A percentile compares a stretch with the other conserved stretches of the same genome.
Evolutionary conservation across 2,797 vertebrate genomes (phyloP).

Genomic region (Xiphorhynchus erythropygius): DNA sequence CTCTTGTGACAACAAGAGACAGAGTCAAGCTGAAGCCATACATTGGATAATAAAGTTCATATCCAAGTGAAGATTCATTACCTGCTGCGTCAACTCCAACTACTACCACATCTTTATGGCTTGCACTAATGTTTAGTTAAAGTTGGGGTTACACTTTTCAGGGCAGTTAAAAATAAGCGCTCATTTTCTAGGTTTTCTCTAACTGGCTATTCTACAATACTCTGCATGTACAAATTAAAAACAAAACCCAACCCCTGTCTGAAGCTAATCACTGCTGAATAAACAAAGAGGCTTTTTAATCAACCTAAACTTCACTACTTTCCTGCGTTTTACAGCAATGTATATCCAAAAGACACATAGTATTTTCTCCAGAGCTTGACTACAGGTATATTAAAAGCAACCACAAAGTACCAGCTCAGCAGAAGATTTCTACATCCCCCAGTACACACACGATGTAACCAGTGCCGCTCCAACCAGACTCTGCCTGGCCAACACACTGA

Average conservation of each 20-base stretch:
- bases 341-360: not conserved
- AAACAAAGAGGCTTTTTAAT: conserved; percentile 57
- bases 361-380: not conserved
- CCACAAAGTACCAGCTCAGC: not conserved
- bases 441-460: not conserved
- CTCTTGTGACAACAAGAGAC: conserved; percentile 71
- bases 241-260: conserved; percentile 25
- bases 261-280: conserved; percentile 56
- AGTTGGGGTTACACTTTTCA: conserved; percentile 46
- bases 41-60: conserved; percentile 63
- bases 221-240: conserved; percentile 23
- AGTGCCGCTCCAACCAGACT: not conserved
- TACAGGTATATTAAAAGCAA: not conserved
- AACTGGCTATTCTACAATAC: conserved; percentile 9
- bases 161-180: not conserved
- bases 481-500: not conserved
- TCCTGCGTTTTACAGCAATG: not conserved
- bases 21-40: conserved; percentile 54
- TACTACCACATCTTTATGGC: conserved; percentile 23
- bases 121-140: conserved; percentile 18
- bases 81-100: conserved; percentile 35
- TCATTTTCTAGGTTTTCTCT: conserved; percentile 19
- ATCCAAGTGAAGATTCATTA: conserved; percentile 63
- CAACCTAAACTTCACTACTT: conserved; percentile 41
- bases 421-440: not conserved